phyloP scores from a whole-genome alignment of 2,888 invertebrate species.

The Ochropacha duplaris region DNA sequence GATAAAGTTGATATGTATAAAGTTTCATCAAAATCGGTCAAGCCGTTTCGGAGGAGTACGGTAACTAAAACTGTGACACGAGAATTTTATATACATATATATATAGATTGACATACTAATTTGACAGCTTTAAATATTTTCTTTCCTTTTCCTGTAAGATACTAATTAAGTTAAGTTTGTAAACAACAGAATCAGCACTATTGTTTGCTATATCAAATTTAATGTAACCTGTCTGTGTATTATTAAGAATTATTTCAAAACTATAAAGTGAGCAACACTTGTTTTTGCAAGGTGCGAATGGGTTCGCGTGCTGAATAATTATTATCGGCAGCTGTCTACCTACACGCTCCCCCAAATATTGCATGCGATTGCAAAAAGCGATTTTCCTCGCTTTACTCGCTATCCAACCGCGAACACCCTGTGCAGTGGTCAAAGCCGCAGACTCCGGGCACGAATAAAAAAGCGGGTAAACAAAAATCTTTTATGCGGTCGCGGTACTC shows the following conservation, averaged over 20 bases:
- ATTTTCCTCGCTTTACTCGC: slow-evolving; percentile 54
- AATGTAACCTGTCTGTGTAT: neutral
- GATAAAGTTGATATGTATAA: too few species aligned
- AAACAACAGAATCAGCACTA: too few species aligned
- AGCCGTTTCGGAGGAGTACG: too few species aligned
- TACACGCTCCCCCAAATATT: slow-evolving; percentile 65
- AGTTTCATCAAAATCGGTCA: too few species aligned
- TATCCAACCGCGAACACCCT: slow-evolving; percentile 59
- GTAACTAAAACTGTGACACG: too few species aligned
- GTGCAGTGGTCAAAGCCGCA: slow-evolving; percentile 64
- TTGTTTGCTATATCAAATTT: too few species aligned
- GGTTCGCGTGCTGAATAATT: slow-evolving; percentile 67
- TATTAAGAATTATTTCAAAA: slow-evolving; percentile 9
- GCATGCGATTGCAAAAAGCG: slow-evolving; percentile 64
- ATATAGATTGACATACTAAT: too few species aligned
- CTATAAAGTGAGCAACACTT: slow-evolving; percentile 36
- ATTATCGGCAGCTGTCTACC: slow-evolving; percentile 73
- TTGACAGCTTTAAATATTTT: too few species aligned
- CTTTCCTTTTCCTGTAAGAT: too few species aligned
- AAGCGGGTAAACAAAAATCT: slow-evolving; percentile 73
- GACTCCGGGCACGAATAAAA: slow-evolving; percentile 67
- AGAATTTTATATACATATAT: too few species aligned
- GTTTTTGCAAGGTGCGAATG: slow-evolving; percentile 76
- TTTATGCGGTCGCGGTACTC: slow-evolving; percentile 78
- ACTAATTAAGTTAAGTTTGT: too few species aligned